These are phyloP conservation scores for Sinodicranocentrus sp. DNA, from an alignment of 2,888 invertebrate species.

Conservation along the genomic window DNA sequence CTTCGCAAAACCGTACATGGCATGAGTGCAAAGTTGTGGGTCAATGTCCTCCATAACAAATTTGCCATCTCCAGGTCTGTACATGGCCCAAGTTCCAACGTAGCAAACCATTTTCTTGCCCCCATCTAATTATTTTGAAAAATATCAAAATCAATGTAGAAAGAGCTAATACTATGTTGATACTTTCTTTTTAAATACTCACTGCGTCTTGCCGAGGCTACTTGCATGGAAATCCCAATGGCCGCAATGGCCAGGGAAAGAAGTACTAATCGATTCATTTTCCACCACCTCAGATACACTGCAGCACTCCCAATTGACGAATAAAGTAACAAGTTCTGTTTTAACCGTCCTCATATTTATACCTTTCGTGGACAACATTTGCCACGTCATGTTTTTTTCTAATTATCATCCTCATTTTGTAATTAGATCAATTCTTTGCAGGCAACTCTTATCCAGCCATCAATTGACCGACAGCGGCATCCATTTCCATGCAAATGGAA, in stretches of 20 bases:
- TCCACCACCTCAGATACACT: not conserved
- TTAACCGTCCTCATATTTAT: too few relatives aligned
- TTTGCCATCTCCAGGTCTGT: constrained; percentile 77
- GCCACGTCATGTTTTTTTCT: not conserved
- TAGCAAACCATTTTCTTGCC: constrained; percentile 77
- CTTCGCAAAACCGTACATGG: constrained; percentile 78
- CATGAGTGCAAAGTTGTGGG: constrained; percentile 78
- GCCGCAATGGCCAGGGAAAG: constrained; percentile 49
- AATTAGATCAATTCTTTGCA: not conserved
- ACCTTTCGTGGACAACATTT: too few relatives aligned
- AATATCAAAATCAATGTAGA: constrained; percentile 16
- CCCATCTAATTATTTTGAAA: constrained; percentile 14
- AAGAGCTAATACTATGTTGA: not conserved
- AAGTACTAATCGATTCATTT: constrained; percentile 40
- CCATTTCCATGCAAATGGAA: constrained; percentile 5
- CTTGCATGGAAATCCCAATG: constrained; percentile 29
- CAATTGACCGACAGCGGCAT: not conserved
- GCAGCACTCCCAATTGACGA: too few relatives aligned
- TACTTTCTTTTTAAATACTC: constrained; percentile 20
- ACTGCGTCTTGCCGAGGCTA: constrained; percentile 41
- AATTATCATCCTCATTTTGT: not conserved
- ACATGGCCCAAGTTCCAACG: constrained; percentile 77
- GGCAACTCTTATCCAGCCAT: not conserved
- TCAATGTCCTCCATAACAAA: constrained; percentile 78
- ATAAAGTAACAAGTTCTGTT: too few relatives aligned